Evolutionary conservation across 2,888 invertebrate genomes (phyloP), one percentile per base, ranked within the genome.

Genomic region (Toxonevra muliebris): DNA sequence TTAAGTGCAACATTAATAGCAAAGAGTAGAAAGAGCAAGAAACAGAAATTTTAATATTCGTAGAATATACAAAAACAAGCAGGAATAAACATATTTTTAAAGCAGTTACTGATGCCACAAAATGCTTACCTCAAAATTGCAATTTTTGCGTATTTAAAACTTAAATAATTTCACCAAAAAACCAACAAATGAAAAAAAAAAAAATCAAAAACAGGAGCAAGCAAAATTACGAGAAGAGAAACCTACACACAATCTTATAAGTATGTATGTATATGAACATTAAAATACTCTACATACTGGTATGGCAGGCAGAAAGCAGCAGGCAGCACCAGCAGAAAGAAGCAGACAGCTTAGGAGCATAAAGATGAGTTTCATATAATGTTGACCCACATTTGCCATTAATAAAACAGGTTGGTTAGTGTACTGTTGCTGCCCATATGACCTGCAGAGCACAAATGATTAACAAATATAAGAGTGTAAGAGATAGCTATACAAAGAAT

Each of bases 1-100:
- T 40, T 45, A 61, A 61, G 52, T 61, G 61, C 61, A 61, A 61
- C 52, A 61, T 50, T 61, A 61, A 40, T 41, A 41, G 20, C 19
- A 11, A 20, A 19, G n/a, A 55, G n/a, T 5, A 30, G 30, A 20
- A 13, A 15, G n/a, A 41, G 57, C n/a, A n/a, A 13, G 57, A 58
- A 41, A 11, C 13, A 11, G 9, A n/a, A 30, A n/a, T n/a, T n/a
- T n/a, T 30, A 30, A 30, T n/a, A 30, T 7, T 30, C 30, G 30
- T 4, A 30, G 3, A 30, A 30, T 4, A 30, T 4, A 30, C 2
- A 30, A 30, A 40, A 20, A 13, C 15, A 15, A 48, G 55, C 30
- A 30, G n/a, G 40, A 57, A 57, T 40, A 54, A 53, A 43, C 19
- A 64, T 55, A 48, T 57, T 54, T 54, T 52, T 55, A 12, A 55